Conservation (phyloP, 2,797 vertebrate species). For the Pseudocheirus occidentalis region DNA sequence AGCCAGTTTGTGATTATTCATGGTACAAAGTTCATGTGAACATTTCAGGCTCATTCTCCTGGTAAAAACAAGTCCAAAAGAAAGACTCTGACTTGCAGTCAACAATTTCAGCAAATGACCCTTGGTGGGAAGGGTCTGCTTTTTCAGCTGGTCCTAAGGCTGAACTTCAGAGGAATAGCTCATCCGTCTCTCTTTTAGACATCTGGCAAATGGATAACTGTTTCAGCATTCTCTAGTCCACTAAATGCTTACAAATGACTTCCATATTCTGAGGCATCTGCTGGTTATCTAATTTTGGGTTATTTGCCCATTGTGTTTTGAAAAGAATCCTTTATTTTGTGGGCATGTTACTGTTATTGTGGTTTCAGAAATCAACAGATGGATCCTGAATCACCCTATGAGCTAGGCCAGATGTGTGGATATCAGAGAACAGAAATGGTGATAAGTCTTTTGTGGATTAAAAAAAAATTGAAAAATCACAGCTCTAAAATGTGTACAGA, state of each 20-base stretch:
- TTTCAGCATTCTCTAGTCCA: constrained; percentile 73
- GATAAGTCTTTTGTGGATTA: constrained; percentile 46
- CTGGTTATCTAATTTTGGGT: constrained; percentile 77
- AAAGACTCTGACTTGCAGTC: constrained; percentile 78
- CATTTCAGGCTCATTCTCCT: constrained; percentile 63
- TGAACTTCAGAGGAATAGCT: constrained; percentile 80
- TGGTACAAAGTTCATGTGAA: constrained; percentile 46
- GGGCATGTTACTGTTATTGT: constrained; percentile 54
- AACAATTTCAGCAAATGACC: constrained; percentile 80
- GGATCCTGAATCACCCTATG: constrained; percentile 55
- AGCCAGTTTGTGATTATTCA: not conserved
- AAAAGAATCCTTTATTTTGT: constrained; percentile 70
- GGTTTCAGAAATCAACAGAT: constrained; percentile 67
- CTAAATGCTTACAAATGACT: constrained; percentile 83
- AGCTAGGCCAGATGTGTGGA: constrained; percentile 62
- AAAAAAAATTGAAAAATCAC: constrained; percentile 63
- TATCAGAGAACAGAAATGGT: constrained; percentile 68
- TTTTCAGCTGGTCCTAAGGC: constrained; percentile 82
- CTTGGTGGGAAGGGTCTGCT: constrained; percentile 80
- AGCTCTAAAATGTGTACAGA: constrained; percentile 69
- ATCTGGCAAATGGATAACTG: constrained; percentile 80
- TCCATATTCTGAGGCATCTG: constrained; percentile 80
- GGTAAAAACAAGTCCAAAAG: constrained; percentile 57
- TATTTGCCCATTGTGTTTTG: constrained; percentile 65
- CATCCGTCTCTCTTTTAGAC: constrained; percentile 81